Conservation (phyloP, 2,797 vertebrate species). For the Sphenopsis melanotis region DNA sequence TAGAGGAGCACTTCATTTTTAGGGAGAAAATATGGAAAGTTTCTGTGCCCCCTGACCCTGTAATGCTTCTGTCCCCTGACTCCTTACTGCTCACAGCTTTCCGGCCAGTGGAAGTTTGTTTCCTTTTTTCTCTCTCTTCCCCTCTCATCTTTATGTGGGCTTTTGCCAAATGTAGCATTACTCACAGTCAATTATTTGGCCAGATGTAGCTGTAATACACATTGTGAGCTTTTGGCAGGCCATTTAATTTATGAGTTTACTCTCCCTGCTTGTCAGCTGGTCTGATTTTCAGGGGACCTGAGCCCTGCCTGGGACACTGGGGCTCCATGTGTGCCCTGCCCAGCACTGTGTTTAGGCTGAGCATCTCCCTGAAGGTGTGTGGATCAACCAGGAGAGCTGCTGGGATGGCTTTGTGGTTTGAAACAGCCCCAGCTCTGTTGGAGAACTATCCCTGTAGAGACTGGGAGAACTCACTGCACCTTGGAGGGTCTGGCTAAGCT, state of each 20-base stretch:
- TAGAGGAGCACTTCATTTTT: neutral
- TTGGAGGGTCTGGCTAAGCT: neutral
- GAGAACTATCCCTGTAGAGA: neutral
- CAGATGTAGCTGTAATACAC: slow-evolving; percentile 16
- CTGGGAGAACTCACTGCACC: accelerated
- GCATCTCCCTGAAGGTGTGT: neutral
- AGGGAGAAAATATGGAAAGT: slow-evolving; percentile 3
- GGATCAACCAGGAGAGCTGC: accelerated
- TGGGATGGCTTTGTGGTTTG: neutral
- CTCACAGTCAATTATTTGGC: slow-evolving; percentile 30
- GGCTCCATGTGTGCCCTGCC: accelerated
- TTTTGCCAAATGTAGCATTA: neutral
- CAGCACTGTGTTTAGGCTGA: accelerated
- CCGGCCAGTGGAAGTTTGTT: neutral
- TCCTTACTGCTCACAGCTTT: neutral
- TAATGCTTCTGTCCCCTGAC: neutral
- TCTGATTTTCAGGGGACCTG: neutral
- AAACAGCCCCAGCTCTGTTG: neutral
- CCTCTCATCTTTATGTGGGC: neutral
- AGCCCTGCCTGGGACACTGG: neutral
- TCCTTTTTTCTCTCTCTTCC: neutral
- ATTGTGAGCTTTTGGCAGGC: neutral
- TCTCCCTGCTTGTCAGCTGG: neutral
- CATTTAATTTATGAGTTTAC: neutral
- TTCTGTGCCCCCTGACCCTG: neutral